Evolutionary conservation across 2,113 vertebrate species (phyloP).

Genomic region (Cyphomyrus discorhynchus): DNA sequence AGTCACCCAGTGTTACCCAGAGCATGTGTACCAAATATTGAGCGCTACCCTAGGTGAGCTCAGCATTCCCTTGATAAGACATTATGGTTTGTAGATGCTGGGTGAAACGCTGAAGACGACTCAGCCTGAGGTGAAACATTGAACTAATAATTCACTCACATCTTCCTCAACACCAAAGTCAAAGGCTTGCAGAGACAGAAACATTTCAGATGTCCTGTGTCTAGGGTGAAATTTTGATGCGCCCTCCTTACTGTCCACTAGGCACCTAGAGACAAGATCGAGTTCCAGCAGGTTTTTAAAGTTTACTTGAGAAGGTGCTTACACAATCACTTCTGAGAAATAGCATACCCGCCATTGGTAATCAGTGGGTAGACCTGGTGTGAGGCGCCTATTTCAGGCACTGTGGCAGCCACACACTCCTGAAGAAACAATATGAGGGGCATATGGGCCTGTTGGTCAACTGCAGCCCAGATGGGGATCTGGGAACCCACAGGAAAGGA

Average conservation of each 20-base stretch:
- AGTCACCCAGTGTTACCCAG: not conserved
- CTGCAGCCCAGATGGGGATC: constrained; percentile 60
- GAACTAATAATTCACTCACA: constrained; percentile 27
- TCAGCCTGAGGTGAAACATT: not conserved
- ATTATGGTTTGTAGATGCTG: not conserved
- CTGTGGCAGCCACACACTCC: constrained; percentile 55
- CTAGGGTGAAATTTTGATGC: constrained; percentile 56
- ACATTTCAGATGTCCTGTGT: constrained; percentile 43
- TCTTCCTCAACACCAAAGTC: constrained; percentile 41
- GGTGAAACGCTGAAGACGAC: not conserved
- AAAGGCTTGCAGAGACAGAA: constrained; percentile 59
- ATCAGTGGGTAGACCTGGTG: constrained; percentile 52
- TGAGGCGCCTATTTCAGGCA: constrained; percentile 24
- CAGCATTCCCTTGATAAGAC: not conserved
- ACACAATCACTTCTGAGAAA: not conserved
- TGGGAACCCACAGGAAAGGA: constrained; percentile 57
- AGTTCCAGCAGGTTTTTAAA: not conserved
- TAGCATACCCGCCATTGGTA: constrained; percentile 57
- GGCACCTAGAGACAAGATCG: constrained; percentile 50
- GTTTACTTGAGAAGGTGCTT: not conserved
- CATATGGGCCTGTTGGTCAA: constrained; percentile 55
- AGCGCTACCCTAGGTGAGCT: not conserved
- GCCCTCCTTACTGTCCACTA: constrained; percentile 49
- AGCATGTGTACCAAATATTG: not conserved
- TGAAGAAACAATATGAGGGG: constrained; percentile 62